These are phyloP conservation scores for Temnothorax curvispinosus DNA, from an alignment of 1,140 invertebrate species.

Conservation along the genomic window DNA sequence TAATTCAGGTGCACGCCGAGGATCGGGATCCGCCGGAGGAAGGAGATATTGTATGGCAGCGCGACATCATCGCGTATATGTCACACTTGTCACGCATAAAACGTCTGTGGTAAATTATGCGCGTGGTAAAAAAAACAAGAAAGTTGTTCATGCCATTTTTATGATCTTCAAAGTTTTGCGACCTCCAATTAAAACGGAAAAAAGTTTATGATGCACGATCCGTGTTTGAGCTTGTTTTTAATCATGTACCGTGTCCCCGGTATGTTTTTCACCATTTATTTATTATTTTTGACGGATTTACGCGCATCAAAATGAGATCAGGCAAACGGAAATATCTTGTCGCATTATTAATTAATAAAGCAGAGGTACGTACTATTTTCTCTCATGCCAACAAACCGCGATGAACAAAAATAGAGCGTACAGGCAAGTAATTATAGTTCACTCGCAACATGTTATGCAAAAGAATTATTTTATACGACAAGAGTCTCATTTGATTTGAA, in stretches of 20 bases:
- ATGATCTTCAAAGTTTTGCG: neutral
- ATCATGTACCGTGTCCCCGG: neutral
- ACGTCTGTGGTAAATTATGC: neutral
- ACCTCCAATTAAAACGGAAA: neutral
- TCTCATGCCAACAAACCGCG: neutral
- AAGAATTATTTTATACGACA: neutral
- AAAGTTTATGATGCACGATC: neutral
- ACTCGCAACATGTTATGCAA: too few relatives aligned
- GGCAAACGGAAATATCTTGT: neutral
- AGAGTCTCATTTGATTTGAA: neutral
- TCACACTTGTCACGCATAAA: neutral
- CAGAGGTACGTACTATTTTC: neutral
- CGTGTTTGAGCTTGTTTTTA: neutral
- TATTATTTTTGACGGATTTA: neutral
- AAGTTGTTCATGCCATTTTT: neutral
- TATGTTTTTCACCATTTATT: neutral
- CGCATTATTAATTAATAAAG: neutral
- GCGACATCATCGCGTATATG: neutral
- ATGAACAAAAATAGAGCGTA: neutral
- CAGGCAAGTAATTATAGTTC: neutral
- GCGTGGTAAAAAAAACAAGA: neutral
- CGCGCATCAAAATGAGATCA: neutral
- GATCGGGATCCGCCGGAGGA: conserved; percentile 90
- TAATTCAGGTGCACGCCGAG: conserved; percentile 87
- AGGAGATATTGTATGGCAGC: conserved; percentile 86